Percentiles rank a stretch among this genome's conserved stretches.
Evolutionary conservation across 2,888 invertebrate genomes (phyloP).

Genomic region (Seladonia tumulorum): DNA sequence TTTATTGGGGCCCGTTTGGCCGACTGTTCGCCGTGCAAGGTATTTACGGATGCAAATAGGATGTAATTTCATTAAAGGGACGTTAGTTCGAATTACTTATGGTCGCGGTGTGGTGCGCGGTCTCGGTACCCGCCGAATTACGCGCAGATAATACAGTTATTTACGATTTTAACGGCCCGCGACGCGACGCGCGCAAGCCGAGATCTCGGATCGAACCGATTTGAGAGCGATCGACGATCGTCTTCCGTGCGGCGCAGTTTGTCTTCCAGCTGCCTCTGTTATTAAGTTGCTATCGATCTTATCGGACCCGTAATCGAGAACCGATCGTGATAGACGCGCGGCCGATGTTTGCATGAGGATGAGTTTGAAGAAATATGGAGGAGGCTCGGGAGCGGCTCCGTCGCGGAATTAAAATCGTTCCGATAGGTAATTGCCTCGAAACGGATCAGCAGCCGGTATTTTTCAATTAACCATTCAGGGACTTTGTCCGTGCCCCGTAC

Average conservation of each 20-base stretch:
- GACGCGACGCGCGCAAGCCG: neutral
- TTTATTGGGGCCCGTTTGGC: slow-evolving; percentile 44
- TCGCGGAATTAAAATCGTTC: neutral
- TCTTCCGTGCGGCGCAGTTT: neutral
- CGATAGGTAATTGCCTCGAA: neutral
- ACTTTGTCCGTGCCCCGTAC: neutral
- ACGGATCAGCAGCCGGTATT: neutral
- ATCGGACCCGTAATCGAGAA: slow-evolving; percentile 2
- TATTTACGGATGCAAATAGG: slow-evolving; percentile 60
- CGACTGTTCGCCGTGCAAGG: slow-evolving; percentile 30
- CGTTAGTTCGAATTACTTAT: slow-evolving; percentile 58
- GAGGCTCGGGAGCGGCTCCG: neutral
- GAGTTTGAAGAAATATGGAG: slow-evolving; percentile 6
- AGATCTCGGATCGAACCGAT: neutral
- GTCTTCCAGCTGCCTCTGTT: slow-evolving; percentile 17
- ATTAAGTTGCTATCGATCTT: slow-evolving; percentile 31
- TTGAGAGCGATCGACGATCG: neutral
- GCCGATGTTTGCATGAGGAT: slow-evolving; percentile 3
- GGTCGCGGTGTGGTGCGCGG: neutral
- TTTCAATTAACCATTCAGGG: neutral
- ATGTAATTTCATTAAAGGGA: slow-evolving; percentile 62
- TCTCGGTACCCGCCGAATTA: neutral
- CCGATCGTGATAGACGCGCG: neutral
- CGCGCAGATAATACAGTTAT: slow-evolving; percentile 37
- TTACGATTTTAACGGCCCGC: slow-evolving; percentile 21